Base-by-base conservation (phyloP, 2,113 vertebrate species). In the Mormyrus lacerda region DNA sequence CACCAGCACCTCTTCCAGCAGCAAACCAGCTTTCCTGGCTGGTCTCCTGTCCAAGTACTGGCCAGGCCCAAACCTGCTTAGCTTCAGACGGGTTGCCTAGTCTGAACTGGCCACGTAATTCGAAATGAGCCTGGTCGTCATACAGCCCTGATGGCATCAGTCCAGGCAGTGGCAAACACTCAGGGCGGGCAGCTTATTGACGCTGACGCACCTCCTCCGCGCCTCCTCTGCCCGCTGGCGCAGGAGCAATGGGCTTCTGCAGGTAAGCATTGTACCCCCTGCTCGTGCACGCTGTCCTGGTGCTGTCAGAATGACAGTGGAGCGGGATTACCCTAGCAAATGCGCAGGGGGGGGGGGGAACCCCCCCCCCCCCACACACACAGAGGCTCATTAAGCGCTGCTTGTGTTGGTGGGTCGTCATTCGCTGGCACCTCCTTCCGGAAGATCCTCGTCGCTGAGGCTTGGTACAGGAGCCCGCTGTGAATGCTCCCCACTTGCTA, bases 321-420 rank as follows among this genome's bases (percentile, higher is more conserved):
- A 11, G 42, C 19, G 44, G 82, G 82, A 47, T 45, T 84, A 47
- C 44, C 79, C 5, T 84, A 84, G 85, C 85, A 50, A 79, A 4
- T 15, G 13, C 44, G 11, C 27, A 27, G 84, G 4, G 1, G 84
- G 65, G 53, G 76, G 48, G 21, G 1, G 51, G 58, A 42, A 87
- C 91, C 58, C 58, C 89, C 47, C 44, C n/a, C 87, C 6, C 55
- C 13, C 0, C 51, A 1, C 1, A 19, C 51, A 19, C 21, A 8
- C 6, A 8, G 17, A 45, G 90, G 27, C 87, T 93, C 91, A 92
- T 92, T 93, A 91, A 89, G 90, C 86, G 85, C 53, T 73, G 84
- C 88, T 58, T 61, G 9, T 89, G 89, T 87, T 87, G 88, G 89
- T 50, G 90, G 58, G 31, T 89, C 45, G 21, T 50, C 82, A 87